Conservation (phyloP, 2,888 invertebrate species). For the Sisyra nigra region DNA sequence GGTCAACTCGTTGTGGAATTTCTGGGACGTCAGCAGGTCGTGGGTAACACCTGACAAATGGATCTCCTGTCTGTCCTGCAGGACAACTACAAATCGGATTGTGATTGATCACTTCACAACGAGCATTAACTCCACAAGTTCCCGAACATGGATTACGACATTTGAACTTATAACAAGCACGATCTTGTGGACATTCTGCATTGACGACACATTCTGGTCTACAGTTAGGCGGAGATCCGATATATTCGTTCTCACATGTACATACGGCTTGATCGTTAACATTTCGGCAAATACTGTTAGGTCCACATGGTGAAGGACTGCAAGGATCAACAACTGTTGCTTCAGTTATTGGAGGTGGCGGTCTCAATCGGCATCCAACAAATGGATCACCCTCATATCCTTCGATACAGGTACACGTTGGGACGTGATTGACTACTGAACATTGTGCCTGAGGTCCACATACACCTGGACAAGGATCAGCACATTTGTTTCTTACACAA, state of each 20-base stretch:
- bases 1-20: slow-evolving; percentile 28
- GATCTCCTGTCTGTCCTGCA: slow-evolving; percentile 52
- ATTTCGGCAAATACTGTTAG: slow-evolving; percentile 53
- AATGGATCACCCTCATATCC: slow-evolving; percentile 65
- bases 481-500: slow-evolving; percentile 69
- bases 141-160: slow-evolving; percentile 60
- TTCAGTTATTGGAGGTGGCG: slow-evolving; percentile 11
- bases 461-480: slow-evolving; percentile 72
- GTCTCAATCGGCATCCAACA: slow-evolving; percentile 29
- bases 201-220: slow-evolving; percentile 63
- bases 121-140: slow-evolving; percentile 55
- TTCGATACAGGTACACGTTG: slow-evolving; percentile 63
- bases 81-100: slow-evolving; percentile 61
- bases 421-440: slow-evolving; percentile 68
- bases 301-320: slow-evolving; percentile 58
- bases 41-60: slow-evolving; percentile 48
- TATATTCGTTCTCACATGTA: slow-evolving; percentile 50
- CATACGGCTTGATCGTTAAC: slow-evolving; percentile 53
- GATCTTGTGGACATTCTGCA: slow-evolving; percentile 54
- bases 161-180: slow-evolving; percentile 58
- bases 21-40: slow-evolving; percentile 21
- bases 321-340: slow-evolving; percentile 36
- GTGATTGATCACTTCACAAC: slow-evolving; percentile 59
- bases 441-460: slow-evolving; percentile 75
- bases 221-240: slow-evolving; percentile 58